Evolutionary conservation across 1,140 invertebrate species (phyloP).

Genomic region (Drosophila serrata): DNA sequence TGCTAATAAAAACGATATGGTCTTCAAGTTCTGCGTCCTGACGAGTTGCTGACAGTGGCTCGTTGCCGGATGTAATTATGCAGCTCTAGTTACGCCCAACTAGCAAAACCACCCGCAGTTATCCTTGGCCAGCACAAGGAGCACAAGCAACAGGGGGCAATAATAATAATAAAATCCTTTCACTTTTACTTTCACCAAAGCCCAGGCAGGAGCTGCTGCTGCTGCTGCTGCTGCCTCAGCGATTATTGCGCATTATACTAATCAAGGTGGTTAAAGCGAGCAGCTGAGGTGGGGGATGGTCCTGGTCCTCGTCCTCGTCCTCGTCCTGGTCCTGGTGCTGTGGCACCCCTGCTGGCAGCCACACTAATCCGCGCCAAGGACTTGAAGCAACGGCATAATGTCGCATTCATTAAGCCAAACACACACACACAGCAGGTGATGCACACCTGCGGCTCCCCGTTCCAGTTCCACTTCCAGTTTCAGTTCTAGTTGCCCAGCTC

Average conservation of each 20-base stretch:
- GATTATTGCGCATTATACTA: conserved; percentile 65
- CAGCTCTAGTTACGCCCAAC: conserved; percentile 29
- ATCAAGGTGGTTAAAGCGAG: conserved; percentile 54
- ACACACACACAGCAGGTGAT: conserved; percentile 59
- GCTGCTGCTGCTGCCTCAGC: conserved; percentile 29
- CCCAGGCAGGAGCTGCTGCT: conserved; percentile 17
- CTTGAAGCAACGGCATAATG: conserved; percentile 49
- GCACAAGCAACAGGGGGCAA: conserved; percentile 10
- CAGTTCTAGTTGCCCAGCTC: conserved; percentile 8
- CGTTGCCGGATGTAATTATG: conserved; percentile 54
- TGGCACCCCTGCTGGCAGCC: conserved; percentile 1
- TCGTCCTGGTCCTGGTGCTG: neutral
- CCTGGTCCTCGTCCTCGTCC: too few species aligned
- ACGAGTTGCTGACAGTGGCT: conserved; percentile 52
- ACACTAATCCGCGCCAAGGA: conserved; percentile 51
- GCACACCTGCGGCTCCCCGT: conserved; percentile 58
- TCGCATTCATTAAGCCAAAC: conserved; percentile 80
- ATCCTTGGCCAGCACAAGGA: neutral
- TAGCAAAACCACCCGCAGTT: neutral
- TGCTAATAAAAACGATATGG: conserved; percentile 29
- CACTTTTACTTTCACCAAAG: conserved; percentile 33
- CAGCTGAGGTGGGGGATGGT: neutral
- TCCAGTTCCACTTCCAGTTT: conserved; percentile 9
- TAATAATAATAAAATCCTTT: conserved; percentile 69
- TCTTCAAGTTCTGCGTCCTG: conserved; percentile 8